Percentiles rank a stretch among this genome's conserved stretches.
Conservation (phyloP, 2,113 vertebrate genomes). For the Salvator merianae region DNA sequence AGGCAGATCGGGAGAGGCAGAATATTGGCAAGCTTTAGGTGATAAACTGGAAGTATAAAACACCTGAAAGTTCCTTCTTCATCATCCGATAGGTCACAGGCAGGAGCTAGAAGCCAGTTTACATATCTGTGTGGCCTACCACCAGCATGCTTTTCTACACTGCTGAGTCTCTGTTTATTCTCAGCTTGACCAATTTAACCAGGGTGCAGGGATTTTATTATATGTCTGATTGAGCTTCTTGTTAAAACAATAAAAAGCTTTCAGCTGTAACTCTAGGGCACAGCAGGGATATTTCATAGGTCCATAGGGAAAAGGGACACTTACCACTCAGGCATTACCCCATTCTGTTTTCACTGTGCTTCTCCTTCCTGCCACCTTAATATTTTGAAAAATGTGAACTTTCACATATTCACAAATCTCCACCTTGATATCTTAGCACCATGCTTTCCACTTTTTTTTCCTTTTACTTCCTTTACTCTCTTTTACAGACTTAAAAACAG, state of each 20-base stretch:
- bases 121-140: not conserved
- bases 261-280: not conserved
- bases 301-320: not conserved
- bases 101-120: not conserved
- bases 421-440: not conserved
- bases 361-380: too few species aligned
- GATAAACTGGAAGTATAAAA: not conserved
- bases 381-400: not conserved
- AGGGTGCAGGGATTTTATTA: constrained; percentile 10
- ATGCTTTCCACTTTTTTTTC: not conserved
- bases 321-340: not conserved
- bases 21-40: not conserved
- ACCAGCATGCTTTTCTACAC: not conserved
- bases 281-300: not conserved
- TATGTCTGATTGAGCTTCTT: not conserved
- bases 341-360: not conserved
- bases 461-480: not conserved
- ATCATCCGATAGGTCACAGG: not conserved
- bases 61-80: not conserved
- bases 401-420: not conserved
- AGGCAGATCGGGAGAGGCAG: not conserved
- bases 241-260: not conserved
- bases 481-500: not conserved
- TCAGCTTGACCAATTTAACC: not conserved
- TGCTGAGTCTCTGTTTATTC: not conserved